Evolutionary conservation across 2,113 vertebrate genomes (phyloP).

Genomic region (Sardina pilchardus): DNA sequence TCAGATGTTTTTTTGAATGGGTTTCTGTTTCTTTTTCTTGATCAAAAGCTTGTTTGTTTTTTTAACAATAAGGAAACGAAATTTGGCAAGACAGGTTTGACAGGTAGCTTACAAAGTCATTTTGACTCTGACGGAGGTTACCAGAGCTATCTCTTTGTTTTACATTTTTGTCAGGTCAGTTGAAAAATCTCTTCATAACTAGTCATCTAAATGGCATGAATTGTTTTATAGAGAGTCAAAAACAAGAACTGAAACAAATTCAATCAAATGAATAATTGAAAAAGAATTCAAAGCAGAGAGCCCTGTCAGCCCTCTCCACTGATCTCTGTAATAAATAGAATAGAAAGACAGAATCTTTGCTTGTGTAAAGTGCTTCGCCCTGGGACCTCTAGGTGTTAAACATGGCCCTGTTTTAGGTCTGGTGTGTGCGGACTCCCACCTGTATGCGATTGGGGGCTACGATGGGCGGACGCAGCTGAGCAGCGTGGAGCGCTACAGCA

Average conservation of each 20-base stretch:
- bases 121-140: background rate
- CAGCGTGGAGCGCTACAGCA: constrained; percentile 73
- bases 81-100: background rate
- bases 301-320: too few species aligned
- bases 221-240: background rate
- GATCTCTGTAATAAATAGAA: background rate
- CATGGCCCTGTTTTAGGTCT: constrained; percentile 59
- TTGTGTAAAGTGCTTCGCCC: background rate
- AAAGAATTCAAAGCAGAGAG: background rate
- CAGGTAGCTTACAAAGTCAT: background rate
- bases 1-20: background rate
- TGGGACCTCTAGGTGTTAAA: too few species aligned
- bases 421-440: constrained; percentile 67
- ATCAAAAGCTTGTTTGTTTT: background rate
- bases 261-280: background rate
- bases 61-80: background rate
- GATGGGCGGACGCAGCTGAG: constrained; percentile 71
- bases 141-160: background rate
- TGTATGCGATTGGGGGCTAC: constrained; percentile 77
- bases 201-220: background rate
- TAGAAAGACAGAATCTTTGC: background rate
- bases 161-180: background rate
- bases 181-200: background rate
- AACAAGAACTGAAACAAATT: background rate
- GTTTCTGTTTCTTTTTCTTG: background rate